A percentile compares a stretch with the other conserved stretches of the same genome.
These are phyloP conservation scores for Cathartes aura DNA, from an alignment of 2,113 vertebrate genomes.

Conservation along the genomic window DNA sequence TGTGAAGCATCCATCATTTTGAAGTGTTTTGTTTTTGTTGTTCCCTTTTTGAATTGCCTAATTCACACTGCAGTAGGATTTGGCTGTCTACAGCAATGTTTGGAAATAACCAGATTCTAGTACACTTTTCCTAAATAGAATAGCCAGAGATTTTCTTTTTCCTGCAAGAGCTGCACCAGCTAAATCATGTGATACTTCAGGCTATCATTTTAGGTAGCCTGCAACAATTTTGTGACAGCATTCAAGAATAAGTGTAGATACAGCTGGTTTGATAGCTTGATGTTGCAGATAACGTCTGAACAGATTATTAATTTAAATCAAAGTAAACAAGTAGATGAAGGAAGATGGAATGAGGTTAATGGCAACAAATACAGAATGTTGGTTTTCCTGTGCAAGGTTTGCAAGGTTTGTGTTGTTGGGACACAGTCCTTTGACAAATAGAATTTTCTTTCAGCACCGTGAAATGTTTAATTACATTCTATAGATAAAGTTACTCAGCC, in stretches of 20 bases:
- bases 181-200: neutral
- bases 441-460: neutral
- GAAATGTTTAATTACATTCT: constrained; percentile 56
- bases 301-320: neutral
- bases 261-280: neutral
- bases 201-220: neutral
- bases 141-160: neutral
- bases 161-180: neutral
- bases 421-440: neutral
- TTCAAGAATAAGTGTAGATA: neutral
- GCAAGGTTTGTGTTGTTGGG: neutral
- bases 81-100: neutral
- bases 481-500: neutral
- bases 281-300: neutral
- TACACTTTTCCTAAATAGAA: neutral
- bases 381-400: neutral
- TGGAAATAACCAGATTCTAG: neutral
- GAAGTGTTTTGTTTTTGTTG: neutral
- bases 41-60: neutral
- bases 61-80: neutral
- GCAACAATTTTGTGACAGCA: neutral
- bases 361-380: neutral
- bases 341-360: constrained; percentile 6
- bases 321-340: neutral
- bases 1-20: neutral